A percentile compares a stretch with the other conserved stretches of the same genome.
Conservation (phyloP, 2,113 vertebrate genomes). For the Oncorhynchus tshawytscha region DNA sequence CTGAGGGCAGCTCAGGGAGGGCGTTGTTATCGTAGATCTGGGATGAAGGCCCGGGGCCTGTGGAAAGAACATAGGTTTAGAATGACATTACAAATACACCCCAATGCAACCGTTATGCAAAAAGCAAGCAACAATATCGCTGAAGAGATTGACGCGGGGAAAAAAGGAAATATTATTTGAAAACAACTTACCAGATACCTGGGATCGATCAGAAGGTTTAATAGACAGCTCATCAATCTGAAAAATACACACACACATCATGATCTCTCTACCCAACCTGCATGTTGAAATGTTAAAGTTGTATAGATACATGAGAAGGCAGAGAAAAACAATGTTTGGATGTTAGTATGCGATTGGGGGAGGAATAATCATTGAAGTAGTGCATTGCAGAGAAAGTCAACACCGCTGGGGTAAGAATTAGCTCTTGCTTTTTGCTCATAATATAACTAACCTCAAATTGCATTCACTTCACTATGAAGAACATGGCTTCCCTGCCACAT, state of each 20-base stretch:
- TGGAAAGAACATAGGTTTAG: neutral
- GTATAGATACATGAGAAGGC: conserved; percentile 1
- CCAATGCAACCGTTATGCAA: neutral
- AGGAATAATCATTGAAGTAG: neutral
- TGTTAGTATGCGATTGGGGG: neutral
- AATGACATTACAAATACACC: neutral
- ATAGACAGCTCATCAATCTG: conserved; percentile 83
- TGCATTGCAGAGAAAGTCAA: neutral
- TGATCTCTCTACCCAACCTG: no score
- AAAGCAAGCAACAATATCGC: neutral
- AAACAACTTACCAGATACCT: conserved; percentile 76
- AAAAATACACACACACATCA: conserved; percentile 59
- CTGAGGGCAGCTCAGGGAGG: conserved; percentile 93
- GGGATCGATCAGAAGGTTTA: conserved; percentile 72
- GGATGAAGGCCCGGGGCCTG: neutral
- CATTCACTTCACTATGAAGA: no score
- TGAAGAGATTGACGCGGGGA: neutral
- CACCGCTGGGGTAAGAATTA: neutral
- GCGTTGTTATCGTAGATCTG: conserved; percentile 75
- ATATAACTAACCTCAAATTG: no score
- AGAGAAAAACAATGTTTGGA: neutral
- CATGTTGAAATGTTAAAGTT: neutral
- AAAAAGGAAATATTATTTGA: neutral
- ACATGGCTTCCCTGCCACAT: no score
- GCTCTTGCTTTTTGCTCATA: no score